phyloP scores from a whole-genome alignment of 2,113 vertebrate species.

The Aramus guarauna region DNA sequence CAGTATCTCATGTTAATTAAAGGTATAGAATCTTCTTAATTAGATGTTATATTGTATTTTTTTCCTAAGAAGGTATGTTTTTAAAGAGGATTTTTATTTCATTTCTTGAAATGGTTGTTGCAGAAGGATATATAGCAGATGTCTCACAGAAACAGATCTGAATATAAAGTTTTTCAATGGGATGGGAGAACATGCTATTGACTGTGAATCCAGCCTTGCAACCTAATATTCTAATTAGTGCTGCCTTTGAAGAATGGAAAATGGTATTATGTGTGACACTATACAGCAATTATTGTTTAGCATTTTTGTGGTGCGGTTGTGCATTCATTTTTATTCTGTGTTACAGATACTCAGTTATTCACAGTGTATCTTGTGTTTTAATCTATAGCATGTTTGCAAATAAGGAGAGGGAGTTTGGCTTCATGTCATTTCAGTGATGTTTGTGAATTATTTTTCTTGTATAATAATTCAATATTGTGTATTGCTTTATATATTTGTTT shows the following conservation, averaged over 20 bases:
- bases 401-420: background rate
- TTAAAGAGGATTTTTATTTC: slow-evolving; percentile 2
- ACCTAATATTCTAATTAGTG: slow-evolving; percentile 73
- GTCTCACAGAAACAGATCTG: background rate
- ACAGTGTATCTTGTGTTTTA: background rate
- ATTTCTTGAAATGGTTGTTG: background rate
- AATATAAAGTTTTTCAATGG: slow-evolving; percentile 10
- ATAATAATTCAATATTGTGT: background rate
- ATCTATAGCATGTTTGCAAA: background rate
- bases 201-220: slow-evolving; percentile 73
- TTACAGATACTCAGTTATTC: background rate
- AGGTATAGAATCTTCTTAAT: background rate
- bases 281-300: background rate
- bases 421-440: background rate
- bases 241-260: slow-evolving; percentile 4
- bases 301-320: background rate
- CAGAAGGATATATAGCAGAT: background rate
- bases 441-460: background rate
- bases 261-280: background rate
- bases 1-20: background rate
- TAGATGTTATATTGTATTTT: background rate
- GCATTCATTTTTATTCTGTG: background rate
- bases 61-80: background rate
- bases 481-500: background rate
- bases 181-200: slow-evolving; percentile 65